phyloP scores from a whole-genome alignment of 1,140 invertebrate genomes.

The Microplitis mediator region DNA sequence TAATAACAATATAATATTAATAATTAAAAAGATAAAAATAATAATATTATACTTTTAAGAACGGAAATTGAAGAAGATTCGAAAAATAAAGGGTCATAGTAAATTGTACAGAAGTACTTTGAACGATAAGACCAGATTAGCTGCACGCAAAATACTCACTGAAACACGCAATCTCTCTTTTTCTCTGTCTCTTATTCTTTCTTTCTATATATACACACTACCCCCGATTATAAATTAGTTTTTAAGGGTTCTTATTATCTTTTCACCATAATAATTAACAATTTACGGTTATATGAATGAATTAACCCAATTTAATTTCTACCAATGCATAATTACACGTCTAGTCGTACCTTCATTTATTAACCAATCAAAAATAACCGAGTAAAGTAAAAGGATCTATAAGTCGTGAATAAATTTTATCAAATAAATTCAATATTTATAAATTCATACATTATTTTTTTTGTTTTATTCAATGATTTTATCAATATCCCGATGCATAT shows the following conservation, averaged over 20 bases:
- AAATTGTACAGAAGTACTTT: no score
- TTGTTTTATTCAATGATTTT: background rate
- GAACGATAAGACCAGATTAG: slow-evolving; percentile 20
- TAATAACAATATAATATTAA: no score
- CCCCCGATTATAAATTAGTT: slow-evolving; percentile 3
- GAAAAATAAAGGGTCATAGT: no score
- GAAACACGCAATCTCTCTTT: slow-evolving; percentile 8
- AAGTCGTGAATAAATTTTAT: background rate
- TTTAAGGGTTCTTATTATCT: slow-evolving; percentile 14
- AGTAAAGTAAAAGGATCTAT: background rate
- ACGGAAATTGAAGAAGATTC: no score
- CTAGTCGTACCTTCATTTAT: background rate
- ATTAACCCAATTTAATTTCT: slow-evolving; percentile 27
- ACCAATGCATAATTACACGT: slow-evolving; percentile 1
- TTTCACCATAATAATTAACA: slow-evolving; percentile 23
- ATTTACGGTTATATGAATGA: slow-evolving; percentile 22
- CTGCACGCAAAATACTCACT: slow-evolving; percentile 10
- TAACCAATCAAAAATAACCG: background rate
- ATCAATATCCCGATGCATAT: background rate
- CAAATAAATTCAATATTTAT: no score
- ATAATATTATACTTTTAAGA: no score
- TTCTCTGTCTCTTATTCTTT: background rate
- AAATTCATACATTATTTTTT: background rate
- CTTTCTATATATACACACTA: background rate
- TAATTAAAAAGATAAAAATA: no score